Evolutionary conservation across 2,113 vertebrate species (phyloP), one percentile per base, ranked within the genome.

Genomic region (Baryphthengus martii): DNA sequence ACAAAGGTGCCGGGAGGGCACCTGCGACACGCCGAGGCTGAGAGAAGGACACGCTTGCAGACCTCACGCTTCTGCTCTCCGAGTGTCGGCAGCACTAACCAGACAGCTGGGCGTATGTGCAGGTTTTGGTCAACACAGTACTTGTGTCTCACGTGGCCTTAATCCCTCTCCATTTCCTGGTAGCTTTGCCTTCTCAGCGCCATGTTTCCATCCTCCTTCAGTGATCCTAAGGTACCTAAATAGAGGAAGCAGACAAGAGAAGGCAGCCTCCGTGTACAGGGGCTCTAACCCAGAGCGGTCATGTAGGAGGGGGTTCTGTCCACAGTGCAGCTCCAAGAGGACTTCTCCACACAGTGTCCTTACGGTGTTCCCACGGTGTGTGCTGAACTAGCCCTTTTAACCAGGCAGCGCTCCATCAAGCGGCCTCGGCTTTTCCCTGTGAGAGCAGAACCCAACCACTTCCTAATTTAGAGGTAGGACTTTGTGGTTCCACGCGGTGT

Each of bases 1-100:
- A 9, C 0, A 39, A 44, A 70, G 56, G 49, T 3, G 3, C 14
- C 1, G 1, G 39, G 39, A 23, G 39, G 45, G 62, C 0, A 0
- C 49, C n/a, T 63, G 56, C 0, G 1, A 9, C 16, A 53, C 40
- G 15, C n/a, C 7, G 11, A 19, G 55, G 67, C 67, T 7, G 26
- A 40, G 28, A 2, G 5, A 47, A 45, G 25, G 35, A n/a, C 28
- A 13, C 35, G 1, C 21, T 14, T 12, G 52, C 45, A 53, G 26
- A 35, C 47, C 17, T 89, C 55, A 17, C 0, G 0, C 45, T 47
- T 35, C 53, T 45, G n/a, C 19, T 66, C 40, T 15, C 55, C 3
- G 2, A 45, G 1, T 1, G 7, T 21, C 61, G 16, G 31, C 52
- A 50, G 39, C 2, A 13, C 42, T 44, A 33, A n/a, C 10, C 26